These are phyloP conservation scores for Hydropsyche tenuis DNA, from an alignment of 1,140 invertebrate genomes.

Conservation along the genomic window DNA sequence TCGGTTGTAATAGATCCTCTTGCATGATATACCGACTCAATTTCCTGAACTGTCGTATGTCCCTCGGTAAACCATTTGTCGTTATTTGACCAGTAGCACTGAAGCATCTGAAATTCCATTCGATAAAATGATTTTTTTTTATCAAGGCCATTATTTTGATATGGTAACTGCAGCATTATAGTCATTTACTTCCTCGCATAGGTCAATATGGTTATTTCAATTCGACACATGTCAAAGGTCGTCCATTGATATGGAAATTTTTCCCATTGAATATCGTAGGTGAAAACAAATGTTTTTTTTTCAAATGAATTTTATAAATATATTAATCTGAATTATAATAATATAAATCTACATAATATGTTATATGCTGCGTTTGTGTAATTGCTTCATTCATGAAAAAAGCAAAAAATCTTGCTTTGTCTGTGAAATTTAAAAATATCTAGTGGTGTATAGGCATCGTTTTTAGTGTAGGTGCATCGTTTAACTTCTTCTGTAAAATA, in stretches of 20 bases:
- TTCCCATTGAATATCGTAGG: neutral
- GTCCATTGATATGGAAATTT: constrained; percentile 29
- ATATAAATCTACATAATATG: neutral
- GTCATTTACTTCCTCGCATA: neutral
- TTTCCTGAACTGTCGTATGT: constrained; percentile 81
- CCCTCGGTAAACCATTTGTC: constrained; percentile 77
- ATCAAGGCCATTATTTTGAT: no score
- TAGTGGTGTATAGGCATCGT: no score
- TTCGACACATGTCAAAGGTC: constrained; percentile 1
- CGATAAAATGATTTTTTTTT: no score
- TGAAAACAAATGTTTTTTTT: neutral
- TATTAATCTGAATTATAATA: neutral
- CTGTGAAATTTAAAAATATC: no score
- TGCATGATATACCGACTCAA: constrained; percentile 95
- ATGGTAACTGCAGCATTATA: neutral
- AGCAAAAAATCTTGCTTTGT: no score
- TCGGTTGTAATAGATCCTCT: constrained; percentile 84
- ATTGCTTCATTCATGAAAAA: no score
- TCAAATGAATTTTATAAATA: neutral
- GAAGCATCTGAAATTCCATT: constrained; percentile 57
- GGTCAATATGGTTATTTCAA: neutral
- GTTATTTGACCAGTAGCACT: constrained; percentile 69
- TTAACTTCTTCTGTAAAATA: no score
- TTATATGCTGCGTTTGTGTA: neutral
- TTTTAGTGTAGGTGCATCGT: no score